A percentile compares a stretch with the other conserved stretches of the same genome.
Evolutionary conservation across 2,113 vertebrate species (phyloP).

Genomic region (Fulica atra): DNA sequence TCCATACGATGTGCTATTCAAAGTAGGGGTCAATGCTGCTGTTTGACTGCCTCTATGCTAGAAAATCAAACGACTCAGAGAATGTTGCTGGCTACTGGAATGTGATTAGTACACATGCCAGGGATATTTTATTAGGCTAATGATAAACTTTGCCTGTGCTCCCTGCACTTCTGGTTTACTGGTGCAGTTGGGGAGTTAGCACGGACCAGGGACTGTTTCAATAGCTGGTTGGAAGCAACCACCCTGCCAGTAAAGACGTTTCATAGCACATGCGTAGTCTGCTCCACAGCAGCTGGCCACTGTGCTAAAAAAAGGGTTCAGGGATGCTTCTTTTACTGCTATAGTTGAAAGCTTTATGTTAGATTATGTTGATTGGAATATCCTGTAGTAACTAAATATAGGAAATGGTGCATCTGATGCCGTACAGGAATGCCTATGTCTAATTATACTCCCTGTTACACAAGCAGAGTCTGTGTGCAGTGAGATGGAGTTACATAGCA

Average conservation of each 20-base stretch:
- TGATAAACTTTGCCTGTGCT: neutral
- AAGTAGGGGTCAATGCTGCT: neutral
- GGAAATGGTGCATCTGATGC: neutral
- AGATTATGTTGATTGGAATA: neutral
- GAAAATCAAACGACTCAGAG: neutral
- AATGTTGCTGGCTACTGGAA: slow-evolving; percentile 27
- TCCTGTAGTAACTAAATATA: neutral
- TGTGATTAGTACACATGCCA: neutral
- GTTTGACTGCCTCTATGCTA: neutral
- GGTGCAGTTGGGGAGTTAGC: neutral
- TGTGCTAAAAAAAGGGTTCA: neutral
- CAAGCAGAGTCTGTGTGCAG: neutral
- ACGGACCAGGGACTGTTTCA: neutral
- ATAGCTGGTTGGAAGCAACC: neutral
- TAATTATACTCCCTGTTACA: neutral
- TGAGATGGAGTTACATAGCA: neutral
- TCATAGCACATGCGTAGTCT: accelerated
- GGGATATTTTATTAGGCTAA: slow-evolving; percentile 2
- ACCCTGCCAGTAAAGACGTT: neutral
- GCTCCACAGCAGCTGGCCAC: neutral
- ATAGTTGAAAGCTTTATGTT: neutral
- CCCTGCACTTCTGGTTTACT: neutral
- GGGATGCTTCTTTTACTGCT: neutral
- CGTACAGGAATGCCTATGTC: neutral
- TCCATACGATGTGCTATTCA: neutral